Percentiles rank a stretch among this genome's conserved stretches.
Evolutionary conservation across 1,140 invertebrate genomes (phyloP).

Genomic region (Wasmannia auropunctata): DNA sequence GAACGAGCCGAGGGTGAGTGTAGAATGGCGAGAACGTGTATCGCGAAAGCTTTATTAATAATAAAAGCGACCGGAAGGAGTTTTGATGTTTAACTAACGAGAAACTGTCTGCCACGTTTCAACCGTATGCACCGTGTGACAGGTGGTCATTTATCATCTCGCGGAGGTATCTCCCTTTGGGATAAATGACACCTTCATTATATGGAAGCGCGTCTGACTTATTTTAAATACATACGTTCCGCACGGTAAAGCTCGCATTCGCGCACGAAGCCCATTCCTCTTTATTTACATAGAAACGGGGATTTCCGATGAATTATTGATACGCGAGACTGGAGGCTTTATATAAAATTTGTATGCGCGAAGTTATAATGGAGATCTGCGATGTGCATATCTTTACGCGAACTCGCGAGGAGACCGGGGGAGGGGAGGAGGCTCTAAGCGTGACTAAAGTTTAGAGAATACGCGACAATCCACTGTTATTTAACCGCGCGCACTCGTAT

Average conservation of each 20-base stretch:
- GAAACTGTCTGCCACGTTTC: constrained; percentile 25
- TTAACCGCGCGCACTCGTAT: neutral
- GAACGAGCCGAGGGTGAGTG: too few species aligned
- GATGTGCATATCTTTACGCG: constrained; percentile 21
- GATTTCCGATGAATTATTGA: neutral
- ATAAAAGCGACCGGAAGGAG: constrained; percentile 9
- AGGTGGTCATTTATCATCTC: constrained; percentile 30
- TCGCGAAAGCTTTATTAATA: constrained; percentile 27
- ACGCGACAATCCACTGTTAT: constrained; percentile 11
- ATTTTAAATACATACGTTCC: neutral
- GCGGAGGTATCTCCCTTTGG: neutral
- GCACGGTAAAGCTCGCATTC: neutral
- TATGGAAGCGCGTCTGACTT: neutral
- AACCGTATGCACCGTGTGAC: neutral
- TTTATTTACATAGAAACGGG: neutral
- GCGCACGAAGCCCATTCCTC: neutral
- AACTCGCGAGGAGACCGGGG: too few species aligned
- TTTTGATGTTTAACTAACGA: constrained; percentile 30
- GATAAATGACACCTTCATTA: constrained; percentile 28
- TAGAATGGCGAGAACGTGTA: neutral
- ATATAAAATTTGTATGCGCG: neutral
- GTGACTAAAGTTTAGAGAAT: neutral
- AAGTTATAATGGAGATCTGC: constrained; percentile 4
- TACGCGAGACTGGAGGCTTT: neutral
- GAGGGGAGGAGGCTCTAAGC: too few species aligned